phyloP scores from a whole-genome alignment of 2,888 invertebrate genomes.

The Tridacna crocea region DNA sequence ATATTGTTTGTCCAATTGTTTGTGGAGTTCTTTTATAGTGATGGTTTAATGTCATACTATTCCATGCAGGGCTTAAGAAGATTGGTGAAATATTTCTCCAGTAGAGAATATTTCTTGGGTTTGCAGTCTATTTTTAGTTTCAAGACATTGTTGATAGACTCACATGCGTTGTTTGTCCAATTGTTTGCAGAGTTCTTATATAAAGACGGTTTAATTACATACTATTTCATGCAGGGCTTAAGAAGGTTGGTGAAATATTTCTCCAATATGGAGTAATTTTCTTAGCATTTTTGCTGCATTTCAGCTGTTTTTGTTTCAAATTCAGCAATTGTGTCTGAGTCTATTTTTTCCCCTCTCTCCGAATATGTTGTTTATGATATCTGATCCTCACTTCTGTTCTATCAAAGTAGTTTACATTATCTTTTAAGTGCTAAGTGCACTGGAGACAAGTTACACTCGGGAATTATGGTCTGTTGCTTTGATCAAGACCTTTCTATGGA shows the following conservation, averaged over 20 bases:
- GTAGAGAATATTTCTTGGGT: neutral
- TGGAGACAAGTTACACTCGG: constrained; percentile 20
- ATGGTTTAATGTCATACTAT: constrained; percentile 9
- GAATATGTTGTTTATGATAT: neutral
- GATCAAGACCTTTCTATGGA: constrained; percentile 33
- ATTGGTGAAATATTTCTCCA: neutral
- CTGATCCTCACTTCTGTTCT: neutral
- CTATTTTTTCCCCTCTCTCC: neutral
- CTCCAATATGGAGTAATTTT: neutral
- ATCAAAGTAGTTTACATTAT: constrained; percentile 24
- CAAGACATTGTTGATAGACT: constrained; percentile 38
- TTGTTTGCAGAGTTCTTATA: constrained; percentile 5
- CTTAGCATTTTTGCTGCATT: neutral
- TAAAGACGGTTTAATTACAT: neutral
- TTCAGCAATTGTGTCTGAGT: neutral
- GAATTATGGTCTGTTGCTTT: constrained; percentile 33
- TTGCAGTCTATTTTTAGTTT: constrained; percentile 43
- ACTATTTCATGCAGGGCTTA: constrained; percentile 10
- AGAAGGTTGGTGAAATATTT: neutral
- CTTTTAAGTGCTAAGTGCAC: constrained; percentile 44
- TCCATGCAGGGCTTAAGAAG: neutral
- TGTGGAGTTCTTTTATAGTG: neutral
- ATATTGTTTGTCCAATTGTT: constrained; percentile 45
- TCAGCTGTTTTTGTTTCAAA: neutral
- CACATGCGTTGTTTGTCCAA: constrained; percentile 45